A percentile compares a stretch with the other conserved stretches of the same genome.
phyloP scores from a whole-genome alignment of 2,888 invertebrate species.

The Cepaea hortensis region DNA sequence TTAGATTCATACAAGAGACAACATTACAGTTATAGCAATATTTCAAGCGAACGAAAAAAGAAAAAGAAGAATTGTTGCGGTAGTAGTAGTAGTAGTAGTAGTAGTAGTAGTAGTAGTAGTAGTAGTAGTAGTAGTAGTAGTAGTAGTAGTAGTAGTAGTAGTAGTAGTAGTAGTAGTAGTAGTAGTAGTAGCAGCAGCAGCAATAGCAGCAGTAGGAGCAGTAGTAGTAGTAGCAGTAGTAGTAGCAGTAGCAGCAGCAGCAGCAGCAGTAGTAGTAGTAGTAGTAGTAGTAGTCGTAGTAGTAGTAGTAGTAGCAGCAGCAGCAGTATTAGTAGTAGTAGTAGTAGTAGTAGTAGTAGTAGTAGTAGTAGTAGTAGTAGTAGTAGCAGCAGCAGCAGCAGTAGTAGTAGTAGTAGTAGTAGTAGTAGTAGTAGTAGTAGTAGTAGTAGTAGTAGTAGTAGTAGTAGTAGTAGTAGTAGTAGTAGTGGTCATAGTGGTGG shows the following conservation, averaged over 20 bases:
- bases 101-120: background rate
- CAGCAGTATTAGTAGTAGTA: background rate
- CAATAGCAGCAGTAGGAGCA: constrained; percentile 6
- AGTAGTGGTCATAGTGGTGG: constrained; percentile 13
- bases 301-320: background rate
- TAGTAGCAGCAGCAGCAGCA: background rate
- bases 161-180: constrained; percentile 10
- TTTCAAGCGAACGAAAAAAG: background rate
- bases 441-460: constrained; percentile 22
- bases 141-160: constrained; percentile 18
- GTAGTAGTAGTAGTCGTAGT: too few species aligned
- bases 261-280: too few species aligned
- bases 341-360: constrained; percentile 24
- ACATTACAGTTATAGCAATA: background rate
- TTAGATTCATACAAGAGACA: too few species aligned
- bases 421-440: constrained; percentile 1
- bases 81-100: background rate
- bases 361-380: constrained; percentile 6
- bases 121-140: constrained; percentile 1
- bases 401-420: background rate
- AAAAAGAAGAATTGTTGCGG: background rate
- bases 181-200: constrained; percentile 31
- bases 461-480: constrained; percentile 37
- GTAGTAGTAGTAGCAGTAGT: background rate
- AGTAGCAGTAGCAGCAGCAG: too few species aligned